Conservation (phyloP, 2,888 invertebrate genomes). For the Cryptus armator region DNA sequence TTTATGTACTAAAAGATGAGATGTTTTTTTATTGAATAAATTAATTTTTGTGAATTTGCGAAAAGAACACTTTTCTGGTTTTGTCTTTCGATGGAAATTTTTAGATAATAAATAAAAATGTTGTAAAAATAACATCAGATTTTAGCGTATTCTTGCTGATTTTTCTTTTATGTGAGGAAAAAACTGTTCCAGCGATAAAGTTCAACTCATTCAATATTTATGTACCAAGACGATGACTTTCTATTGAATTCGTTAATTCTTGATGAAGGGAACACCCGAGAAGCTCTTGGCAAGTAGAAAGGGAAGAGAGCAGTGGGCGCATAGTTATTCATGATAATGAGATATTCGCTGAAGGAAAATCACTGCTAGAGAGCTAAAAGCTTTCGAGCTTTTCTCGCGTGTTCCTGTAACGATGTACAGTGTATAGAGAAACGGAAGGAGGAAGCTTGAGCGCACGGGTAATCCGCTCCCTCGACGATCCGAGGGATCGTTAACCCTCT, state of each 20-base stretch:
- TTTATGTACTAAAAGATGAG: neutral
- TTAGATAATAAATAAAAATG: no score
- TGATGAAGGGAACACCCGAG: neutral
- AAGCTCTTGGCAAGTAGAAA: neutral
- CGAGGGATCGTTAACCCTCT: constrained; percentile 61
- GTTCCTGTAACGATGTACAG: neutral
- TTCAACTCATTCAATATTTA: no score
- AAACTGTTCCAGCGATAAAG: no score
- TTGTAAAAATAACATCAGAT: no score
- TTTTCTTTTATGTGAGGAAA: no score
- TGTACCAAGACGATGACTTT: neutral
- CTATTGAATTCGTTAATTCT: constrained; percentile 9
- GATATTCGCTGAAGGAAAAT: constrained; percentile 33
- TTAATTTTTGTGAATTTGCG: no score
- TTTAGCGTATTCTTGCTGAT: no score
- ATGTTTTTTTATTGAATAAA: neutral
- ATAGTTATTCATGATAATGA: constrained; percentile 49
- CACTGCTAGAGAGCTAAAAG: constrained; percentile 51
- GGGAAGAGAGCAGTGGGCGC: neutral
- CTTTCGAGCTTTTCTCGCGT: constrained; percentile 46
- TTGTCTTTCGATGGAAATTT: no score
- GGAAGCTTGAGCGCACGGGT: constrained; percentile 48
- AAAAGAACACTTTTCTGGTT: no score
- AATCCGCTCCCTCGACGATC: constrained; percentile 45
- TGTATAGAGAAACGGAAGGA: constrained; percentile 18